Evolutionary conservation across 2,113 vertebrate genomes (phyloP).

Genomic region (Antechinus stuartii): DNA sequence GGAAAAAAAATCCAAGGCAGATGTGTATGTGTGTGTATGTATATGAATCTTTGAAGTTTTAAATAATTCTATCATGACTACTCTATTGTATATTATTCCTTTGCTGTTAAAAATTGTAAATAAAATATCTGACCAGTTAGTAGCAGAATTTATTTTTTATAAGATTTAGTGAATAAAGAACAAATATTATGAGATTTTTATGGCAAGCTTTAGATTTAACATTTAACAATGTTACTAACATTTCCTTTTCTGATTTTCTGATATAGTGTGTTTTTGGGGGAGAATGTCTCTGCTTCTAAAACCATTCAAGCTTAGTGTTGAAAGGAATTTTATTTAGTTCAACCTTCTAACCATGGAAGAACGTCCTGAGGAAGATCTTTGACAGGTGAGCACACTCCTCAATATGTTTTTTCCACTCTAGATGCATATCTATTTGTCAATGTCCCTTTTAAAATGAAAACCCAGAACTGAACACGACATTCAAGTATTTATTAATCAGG

Average conservation of each 20-base stretch:
- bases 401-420: neutral
- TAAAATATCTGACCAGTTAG: neutral
- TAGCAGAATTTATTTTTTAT: neutral
- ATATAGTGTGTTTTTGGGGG: neutral
- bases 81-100: neutral
- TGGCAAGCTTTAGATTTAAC: slow-evolving; percentile 25
- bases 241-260: neutral
- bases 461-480: neutral
- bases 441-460: neutral
- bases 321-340: neutral
- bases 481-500: neutral
- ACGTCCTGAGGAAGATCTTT: neutral
- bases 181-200: neutral
- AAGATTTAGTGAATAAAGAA: neutral
- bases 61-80: neutral
- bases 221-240: neutral
- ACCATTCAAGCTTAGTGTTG: neutral
- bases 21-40: no score
- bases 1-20: no score
- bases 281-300: neutral
- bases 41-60: neutral
- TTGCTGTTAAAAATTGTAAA: slow-evolving; percentile 12
- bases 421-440: neutral
- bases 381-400: neutral
- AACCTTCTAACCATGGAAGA: neutral